These are phyloP conservation scores for Didymodactylos carnosus DNA, from an alignment of 2,888 invertebrate genomes.

Conservation along the genomic window DNA sequence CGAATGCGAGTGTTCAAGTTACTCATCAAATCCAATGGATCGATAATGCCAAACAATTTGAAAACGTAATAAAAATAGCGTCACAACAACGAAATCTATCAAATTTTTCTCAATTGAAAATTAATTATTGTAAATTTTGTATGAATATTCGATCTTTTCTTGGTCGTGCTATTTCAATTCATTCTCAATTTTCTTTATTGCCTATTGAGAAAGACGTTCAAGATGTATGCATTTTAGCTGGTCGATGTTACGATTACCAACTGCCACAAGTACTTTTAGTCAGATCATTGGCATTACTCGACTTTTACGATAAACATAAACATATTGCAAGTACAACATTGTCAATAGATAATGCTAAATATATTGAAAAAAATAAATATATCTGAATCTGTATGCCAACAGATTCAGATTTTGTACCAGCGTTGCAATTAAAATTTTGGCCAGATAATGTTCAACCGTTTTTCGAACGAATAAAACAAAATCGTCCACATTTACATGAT, in stretches of 20 bases:
- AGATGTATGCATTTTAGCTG: background rate
- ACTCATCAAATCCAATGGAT: background rate
- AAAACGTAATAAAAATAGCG: background rate
- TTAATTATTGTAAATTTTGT: background rate
- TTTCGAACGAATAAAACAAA: background rate
- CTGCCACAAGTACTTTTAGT: background rate
- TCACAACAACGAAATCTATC: background rate
- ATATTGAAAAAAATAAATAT: no score
- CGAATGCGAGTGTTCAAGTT: background rate
- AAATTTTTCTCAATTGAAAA: background rate
- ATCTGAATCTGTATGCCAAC: background rate
- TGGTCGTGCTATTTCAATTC: no score
- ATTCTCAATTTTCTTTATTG: no score
- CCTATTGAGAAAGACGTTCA: background rate
- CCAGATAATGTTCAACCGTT: background rate
- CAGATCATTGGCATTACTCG: background rate
- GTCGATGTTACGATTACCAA: background rate
- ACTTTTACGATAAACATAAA: background rate
- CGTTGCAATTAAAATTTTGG: background rate
- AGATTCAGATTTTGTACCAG: background rate
- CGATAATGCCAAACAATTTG: background rate
- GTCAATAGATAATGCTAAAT: no score
- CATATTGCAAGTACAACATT: background rate
- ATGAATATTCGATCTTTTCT: background rate
- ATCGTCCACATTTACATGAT: background rate